These are phyloP conservation scores for Uloborus plumipes DNA, from an alignment of 2,888 invertebrate species.

Conservation along the genomic window DNA sequence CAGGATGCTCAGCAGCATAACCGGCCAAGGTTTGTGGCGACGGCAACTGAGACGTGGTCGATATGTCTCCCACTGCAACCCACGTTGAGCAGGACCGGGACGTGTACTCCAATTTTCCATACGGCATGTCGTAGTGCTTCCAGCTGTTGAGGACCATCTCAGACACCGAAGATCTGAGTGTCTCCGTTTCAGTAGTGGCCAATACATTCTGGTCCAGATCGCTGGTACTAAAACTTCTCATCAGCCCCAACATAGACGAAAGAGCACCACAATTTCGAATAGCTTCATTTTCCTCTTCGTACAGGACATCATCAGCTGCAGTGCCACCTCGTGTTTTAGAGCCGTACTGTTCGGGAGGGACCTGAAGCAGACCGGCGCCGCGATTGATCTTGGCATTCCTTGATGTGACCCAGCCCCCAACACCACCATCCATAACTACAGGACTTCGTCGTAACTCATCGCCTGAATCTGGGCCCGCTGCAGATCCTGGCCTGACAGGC, in stretches of 20 bases:
- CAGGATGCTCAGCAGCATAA: conserved; percentile 67
- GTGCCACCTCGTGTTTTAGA: conserved; percentile 23
- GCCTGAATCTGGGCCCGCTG: conserved; percentile 48
- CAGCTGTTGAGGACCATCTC: conserved; percentile 67
- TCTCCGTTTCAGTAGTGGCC: conserved; percentile 68
- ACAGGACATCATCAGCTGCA: conserved; percentile 74
- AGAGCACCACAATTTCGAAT: conserved; percentile 85
- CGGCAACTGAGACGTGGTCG: conserved; percentile 83
- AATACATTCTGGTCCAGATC: conserved; percentile 76
- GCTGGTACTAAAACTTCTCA: conserved; percentile 86
- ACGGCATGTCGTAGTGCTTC: conserved; percentile 68
- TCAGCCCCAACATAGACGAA: conserved; percentile 81
- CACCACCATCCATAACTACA: conserved; percentile 46
- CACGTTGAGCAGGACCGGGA: conserved; percentile 86
- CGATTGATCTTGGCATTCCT: conserved; percentile 17
- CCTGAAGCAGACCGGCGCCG: conserved; percentile 58
- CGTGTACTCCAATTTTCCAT: conserved; percentile 76
- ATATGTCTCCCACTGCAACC: conserved; percentile 84
- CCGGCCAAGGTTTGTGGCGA: conserved; percentile 78
- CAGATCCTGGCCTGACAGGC: conserved; percentile 32
- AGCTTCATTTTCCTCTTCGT: conserved; percentile 83
- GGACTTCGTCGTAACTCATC: conserved; percentile 57
- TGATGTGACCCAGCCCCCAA: conserved; percentile 48
- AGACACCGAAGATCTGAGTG: conserved; percentile 70
- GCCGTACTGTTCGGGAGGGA: conserved; percentile 66